Evolutionary conservation across 2,113 vertebrate species (phyloP).

Genomic region (Orcinus orca): DNA sequence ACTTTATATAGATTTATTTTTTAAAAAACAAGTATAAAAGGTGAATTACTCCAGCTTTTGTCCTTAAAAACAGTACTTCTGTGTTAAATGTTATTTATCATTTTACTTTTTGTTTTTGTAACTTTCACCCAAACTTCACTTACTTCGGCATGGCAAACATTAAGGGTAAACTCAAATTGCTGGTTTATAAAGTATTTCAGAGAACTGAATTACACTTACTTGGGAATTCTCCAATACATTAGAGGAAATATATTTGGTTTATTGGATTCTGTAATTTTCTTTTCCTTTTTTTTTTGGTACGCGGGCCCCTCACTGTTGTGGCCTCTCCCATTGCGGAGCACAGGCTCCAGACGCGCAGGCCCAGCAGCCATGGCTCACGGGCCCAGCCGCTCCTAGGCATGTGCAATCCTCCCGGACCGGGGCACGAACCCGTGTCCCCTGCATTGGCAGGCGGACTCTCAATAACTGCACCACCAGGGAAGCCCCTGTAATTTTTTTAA

Average conservation of each 20-base stretch:
- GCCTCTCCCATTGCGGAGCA: no score
- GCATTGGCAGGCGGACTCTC: no score
- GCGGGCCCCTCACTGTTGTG: no score
- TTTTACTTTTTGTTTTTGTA: conserved; percentile 3
- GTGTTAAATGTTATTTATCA: neutral
- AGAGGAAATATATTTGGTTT: neutral
- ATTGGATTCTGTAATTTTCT: neutral
- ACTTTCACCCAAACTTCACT: neutral
- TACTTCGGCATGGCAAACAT: neutral
- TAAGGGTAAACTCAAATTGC: conserved; percentile 20
- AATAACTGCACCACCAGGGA: no score
- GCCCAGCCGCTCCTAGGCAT: no score
- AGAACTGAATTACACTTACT: neutral
- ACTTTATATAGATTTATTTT: neutral
- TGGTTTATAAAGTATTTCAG: neutral
- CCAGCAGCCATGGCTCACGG: no score
- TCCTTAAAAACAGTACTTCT: neutral
- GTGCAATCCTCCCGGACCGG: no score
- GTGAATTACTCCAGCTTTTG: neutral
- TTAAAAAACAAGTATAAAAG: neutral
- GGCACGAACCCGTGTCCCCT: no score
- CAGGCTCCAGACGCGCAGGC: no score
- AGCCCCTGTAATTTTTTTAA: neutral
- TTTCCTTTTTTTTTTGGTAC: neutral
- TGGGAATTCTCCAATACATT: neutral